Evolutionary conservation across 2,797 vertebrate species (phyloP).

Genomic region (Trematomus bernacchii): DNA sequence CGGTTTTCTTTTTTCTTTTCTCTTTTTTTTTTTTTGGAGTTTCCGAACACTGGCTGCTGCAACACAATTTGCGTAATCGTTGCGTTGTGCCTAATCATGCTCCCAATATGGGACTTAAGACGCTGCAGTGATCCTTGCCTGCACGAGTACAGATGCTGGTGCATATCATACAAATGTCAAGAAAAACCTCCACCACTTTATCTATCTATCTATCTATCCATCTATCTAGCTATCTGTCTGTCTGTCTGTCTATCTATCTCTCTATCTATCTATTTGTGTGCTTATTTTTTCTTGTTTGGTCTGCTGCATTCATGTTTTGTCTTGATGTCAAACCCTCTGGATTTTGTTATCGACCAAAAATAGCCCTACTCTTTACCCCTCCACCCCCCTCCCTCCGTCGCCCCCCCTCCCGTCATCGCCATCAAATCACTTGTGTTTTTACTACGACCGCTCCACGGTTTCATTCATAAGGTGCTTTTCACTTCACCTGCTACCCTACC

Average conservation of each 20-base stretch:
- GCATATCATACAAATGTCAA: slow-evolving; percentile 51
- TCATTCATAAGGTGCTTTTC: slow-evolving; percentile 90
- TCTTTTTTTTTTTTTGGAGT: slow-evolving; percentile 54
- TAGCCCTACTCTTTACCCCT: slow-evolving; percentile 72
- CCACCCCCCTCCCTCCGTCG: slow-evolving; percentile 33
- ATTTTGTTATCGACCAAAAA: slow-evolving; percentile 81
- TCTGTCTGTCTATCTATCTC: slow-evolving; percentile 52
- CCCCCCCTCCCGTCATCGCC: slow-evolving; percentile 79
- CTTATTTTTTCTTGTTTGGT: slow-evolving; percentile 61
- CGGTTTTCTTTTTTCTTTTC: slow-evolving; percentile 18
- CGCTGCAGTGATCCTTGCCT: slow-evolving; percentile 80
- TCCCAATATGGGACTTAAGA: slow-evolving; percentile 83
- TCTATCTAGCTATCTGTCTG: slow-evolving; percentile 65
- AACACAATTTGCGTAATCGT: slow-evolving; percentile 85
- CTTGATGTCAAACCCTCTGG: slow-evolving; percentile 75
- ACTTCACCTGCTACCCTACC: slow-evolving; percentile 84
- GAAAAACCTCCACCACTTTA: slow-evolving; percentile 58
- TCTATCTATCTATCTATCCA: slow-evolving; percentile 54
- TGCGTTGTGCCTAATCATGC: slow-evolving; percentile 85
- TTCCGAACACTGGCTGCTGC: slow-evolving; percentile 76
- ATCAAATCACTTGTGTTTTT: slow-evolving; percentile 88
- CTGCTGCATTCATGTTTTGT: slow-evolving; percentile 76
- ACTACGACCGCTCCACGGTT: slow-evolving; percentile 87
- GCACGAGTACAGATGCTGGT: slow-evolving; percentile 72
- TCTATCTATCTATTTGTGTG: slow-evolving; percentile 55